phyloP scores from a whole-genome alignment of 2,113 vertebrate species.

The Plecturocebus donacophilus region DNA sequence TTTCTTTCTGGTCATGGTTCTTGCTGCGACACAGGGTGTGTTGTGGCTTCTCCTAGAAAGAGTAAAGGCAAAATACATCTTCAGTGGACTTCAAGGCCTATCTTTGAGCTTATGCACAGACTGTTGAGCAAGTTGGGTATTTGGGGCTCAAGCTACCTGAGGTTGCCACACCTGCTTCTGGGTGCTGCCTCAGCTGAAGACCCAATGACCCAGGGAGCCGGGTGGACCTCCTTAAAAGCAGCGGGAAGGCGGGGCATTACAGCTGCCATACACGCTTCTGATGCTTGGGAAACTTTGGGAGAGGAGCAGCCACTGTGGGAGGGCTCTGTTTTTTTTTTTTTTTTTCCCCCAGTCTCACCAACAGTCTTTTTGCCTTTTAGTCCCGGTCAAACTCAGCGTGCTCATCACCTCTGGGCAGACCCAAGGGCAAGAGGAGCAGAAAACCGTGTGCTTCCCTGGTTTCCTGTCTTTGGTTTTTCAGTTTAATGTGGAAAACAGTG shows the following conservation, averaged over 20 bases:
- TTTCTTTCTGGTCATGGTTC: neutral
- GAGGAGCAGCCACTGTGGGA: neutral
- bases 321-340: neutral
- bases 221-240: neutral
- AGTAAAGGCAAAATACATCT: neutral
- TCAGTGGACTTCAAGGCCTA: neutral
- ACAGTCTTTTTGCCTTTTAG: conserved; percentile 17
- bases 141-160: neutral
- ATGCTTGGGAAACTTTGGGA: conserved; percentile 48
- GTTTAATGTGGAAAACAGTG: neutral
- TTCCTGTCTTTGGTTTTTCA: neutral
- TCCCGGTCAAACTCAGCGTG: neutral
- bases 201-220: neutral
- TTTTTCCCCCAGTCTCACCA: neutral
- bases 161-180: conserved; percentile 42
- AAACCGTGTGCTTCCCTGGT: neutral
- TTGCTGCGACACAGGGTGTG: conserved; percentile 2
- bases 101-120: neutral
- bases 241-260: neutral
- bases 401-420: neutral
- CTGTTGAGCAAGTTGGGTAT: neutral
- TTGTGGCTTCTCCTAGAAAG: neutral
- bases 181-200: neutral
- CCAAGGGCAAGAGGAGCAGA: neutral
- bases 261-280: neutral